Conservation (phyloP, 2,113 vertebrate species). For the Benitochromis conjunctus region DNA sequence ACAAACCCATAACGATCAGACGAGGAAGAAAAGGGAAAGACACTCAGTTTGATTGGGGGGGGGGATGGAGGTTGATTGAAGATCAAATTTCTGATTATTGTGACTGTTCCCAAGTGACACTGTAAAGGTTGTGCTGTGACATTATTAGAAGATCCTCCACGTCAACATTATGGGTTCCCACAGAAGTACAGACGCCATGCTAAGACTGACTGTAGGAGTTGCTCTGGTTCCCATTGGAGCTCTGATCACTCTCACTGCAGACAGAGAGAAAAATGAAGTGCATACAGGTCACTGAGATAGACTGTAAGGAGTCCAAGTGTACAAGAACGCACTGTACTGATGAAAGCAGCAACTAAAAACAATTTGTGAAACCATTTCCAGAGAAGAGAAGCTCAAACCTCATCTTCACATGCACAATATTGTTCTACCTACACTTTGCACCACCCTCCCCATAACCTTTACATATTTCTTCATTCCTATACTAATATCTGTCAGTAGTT, state of each 20-base stretch:
- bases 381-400: not conserved
- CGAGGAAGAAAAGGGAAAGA: not conserved
- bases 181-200: not conserved
- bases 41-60: not conserved
- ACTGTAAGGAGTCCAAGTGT: not conserved
- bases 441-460: not conserved
- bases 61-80: not conserved
- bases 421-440: not conserved
- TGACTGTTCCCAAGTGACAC: not conserved
- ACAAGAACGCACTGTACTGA: not conserved
- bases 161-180: not conserved
- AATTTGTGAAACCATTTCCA: not conserved
- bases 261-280: not conserved
- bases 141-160: not conserved
- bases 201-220: conserved; percentile 97
- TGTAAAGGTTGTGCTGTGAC: not conserved
- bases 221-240: conserved; percentile 98
- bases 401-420: not conserved
- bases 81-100: not conserved
- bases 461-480: not conserved
- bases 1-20: conserved; percentile 1
- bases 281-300: not conserved
- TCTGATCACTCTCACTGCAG: conserved; percentile 94
- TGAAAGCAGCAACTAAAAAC: not conserved
- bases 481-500: not conserved